Conservation (phyloP, 37 sponge, comb jelly and placozoan genomes). For the Spongilla lacustris region DNA sequence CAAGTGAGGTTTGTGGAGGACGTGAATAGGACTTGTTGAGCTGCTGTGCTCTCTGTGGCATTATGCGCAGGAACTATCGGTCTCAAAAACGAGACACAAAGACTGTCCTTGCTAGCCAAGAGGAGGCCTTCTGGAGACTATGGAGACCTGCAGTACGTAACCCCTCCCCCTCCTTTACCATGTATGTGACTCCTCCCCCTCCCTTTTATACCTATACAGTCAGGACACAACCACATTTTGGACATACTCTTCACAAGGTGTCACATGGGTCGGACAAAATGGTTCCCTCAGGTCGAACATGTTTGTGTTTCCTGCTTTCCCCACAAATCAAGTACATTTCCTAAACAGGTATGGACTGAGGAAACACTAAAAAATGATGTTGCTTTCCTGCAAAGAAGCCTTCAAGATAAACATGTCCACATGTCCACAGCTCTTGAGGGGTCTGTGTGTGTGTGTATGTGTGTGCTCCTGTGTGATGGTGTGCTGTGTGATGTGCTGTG, state of each 20-base stretch:
- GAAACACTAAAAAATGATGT: constrained; percentile 20
- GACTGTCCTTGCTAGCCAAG: constrained; percentile 52
- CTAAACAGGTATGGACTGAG: constrained; percentile 10
- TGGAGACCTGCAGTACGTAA: constrained; percentile 58
- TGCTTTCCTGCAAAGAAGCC: not conserved
- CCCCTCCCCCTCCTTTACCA: constrained; percentile 21
- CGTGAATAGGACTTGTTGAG: not conserved
- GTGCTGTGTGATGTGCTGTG: not conserved
- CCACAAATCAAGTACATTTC: too few relatives aligned
- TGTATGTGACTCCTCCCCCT: not conserved
- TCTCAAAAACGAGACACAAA: constrained; percentile 69
- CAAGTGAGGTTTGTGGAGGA: constrained; percentile 49
- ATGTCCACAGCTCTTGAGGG: constrained; percentile 54
- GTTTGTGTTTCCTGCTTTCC: too few relatives aligned
- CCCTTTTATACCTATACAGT: not conserved
- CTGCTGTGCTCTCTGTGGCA: not conserved
- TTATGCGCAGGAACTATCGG: constrained; percentile 50
- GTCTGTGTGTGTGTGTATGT: constrained; percentile 15
- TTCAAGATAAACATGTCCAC: constrained; percentile 14
- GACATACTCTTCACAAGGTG: constrained; percentile 25
- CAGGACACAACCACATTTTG: not conserved
- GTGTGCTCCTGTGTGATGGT: not conserved
- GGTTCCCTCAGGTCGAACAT: constrained; percentile 6
- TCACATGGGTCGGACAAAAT: not conserved
- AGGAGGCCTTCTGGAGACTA: constrained; percentile 79